Evolutionary conservation across 2,888 invertebrate genomes (phyloP).

Genomic region (Nudaria mundana): DNA sequence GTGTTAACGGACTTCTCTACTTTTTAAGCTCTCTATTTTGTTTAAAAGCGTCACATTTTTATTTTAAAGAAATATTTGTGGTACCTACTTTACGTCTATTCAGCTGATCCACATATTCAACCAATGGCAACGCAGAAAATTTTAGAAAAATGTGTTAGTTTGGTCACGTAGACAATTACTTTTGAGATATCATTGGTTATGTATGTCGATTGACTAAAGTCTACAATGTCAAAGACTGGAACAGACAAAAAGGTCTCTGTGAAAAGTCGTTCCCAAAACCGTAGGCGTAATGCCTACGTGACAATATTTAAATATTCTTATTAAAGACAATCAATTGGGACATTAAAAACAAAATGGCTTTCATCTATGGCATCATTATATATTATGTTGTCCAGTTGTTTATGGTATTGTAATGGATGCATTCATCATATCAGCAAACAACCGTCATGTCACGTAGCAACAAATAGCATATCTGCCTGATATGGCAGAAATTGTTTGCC

Average conservation of each 20-base stretch:
- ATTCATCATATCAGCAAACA: not conserved
- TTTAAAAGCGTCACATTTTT: constrained; percentile 28
- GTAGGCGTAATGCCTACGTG: too few species aligned
- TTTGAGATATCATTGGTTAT: too few species aligned
- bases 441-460: not conserved
- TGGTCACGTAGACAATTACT: too few species aligned
- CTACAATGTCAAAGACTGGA: not conserved
- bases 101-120: not conserved
- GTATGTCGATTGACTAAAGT: too few species aligned
- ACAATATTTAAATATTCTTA: too few species aligned
- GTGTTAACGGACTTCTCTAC: constrained; percentile 30
- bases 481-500: constrained; percentile 4
- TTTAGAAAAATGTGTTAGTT: too few species aligned
- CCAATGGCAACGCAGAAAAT: too few species aligned
- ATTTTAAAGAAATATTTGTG: constrained; percentile 29
- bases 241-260: not conserved
- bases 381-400: not conserved
- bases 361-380: too few species aligned
- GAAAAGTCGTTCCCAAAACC: too few species aligned
- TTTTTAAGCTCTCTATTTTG: constrained; percentile 43
- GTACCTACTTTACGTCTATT: not conserved
- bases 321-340: too few species aligned
- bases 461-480: constrained; percentile 3
- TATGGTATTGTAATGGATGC: not conserved
- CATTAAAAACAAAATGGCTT: too few species aligned